Percentiles rank a stretch among this genome's conserved stretches.
These are phyloP conservation scores for Pseudachorutes palmiensis DNA, from an alignment of 1,140 invertebrate genomes.

Conservation along the genomic window DNA sequence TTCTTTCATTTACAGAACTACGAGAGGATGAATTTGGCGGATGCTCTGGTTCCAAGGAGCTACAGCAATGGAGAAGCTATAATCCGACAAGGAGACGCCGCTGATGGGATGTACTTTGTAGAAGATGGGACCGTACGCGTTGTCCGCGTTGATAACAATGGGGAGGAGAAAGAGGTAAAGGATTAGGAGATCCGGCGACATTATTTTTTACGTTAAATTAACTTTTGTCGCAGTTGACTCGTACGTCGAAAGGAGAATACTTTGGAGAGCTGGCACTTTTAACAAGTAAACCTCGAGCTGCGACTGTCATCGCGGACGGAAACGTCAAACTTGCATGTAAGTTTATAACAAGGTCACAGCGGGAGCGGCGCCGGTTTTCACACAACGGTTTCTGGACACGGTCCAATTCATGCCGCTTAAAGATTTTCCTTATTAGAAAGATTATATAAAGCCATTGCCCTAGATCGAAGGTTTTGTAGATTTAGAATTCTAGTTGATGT, in stretches of 20 bases:
- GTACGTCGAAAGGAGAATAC: conserved; percentile 69
- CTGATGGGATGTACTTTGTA: conserved; percentile 70
- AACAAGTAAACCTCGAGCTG: conserved; percentile 90
- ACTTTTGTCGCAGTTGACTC: conserved; percentile 48
- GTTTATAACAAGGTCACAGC: conserved; percentile 43
- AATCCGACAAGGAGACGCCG: conserved; percentile 84
- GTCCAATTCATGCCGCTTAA: background rate
- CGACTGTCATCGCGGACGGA: conserved; percentile 78
- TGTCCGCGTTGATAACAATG: conserved; percentile 65
- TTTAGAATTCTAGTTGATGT: background rate
- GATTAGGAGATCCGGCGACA: too few species aligned
- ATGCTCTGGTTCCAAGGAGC: conserved; percentile 75
- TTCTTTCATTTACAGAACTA: conserved; percentile 60
- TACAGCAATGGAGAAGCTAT: conserved; percentile 70
- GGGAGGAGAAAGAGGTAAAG: conserved; percentile 67
- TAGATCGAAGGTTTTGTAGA: background rate
- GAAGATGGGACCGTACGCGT: conserved; percentile 80
- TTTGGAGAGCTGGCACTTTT: conserved; percentile 93
- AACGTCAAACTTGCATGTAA: conserved; percentile 81
- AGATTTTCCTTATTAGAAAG: background rate
- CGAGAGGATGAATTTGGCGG: conserved; percentile 91
- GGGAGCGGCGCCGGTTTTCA: background rate
- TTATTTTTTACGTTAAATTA: too few species aligned
- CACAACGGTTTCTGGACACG: background rate
- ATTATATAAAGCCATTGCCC: conserved; percentile 3